Evolutionary conservation across 2,113 vertebrate species (phyloP).

Genomic region (Zeus faber): DNA sequence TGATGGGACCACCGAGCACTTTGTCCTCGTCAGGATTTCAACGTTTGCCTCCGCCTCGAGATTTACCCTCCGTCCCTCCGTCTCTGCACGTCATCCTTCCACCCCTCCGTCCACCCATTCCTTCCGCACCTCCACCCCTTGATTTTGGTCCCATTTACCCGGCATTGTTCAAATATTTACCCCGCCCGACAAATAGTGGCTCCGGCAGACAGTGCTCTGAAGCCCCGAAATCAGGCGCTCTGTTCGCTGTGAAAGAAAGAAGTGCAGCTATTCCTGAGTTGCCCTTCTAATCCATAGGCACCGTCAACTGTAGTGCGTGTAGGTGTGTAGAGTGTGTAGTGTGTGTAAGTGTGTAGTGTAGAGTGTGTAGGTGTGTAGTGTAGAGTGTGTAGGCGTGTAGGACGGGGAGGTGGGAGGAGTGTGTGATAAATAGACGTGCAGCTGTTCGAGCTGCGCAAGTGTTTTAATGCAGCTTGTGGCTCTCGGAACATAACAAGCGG

Average conservation of each 20-base stretch:
- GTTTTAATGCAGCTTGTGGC: slow-evolving; percentile 17
- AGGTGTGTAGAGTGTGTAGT: background rate
- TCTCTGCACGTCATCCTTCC: too few relatives aligned
- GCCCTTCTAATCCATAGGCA: too few relatives aligned
- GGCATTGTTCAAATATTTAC: slow-evolving; percentile 54
- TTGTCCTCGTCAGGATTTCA: slow-evolving; percentile 45
- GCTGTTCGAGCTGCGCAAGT: slow-evolving; percentile 28
- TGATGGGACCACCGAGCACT: slow-evolving; percentile 28
- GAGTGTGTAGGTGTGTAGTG: background rate
- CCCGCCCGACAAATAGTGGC: too few relatives aligned
- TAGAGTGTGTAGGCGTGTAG: background rate
- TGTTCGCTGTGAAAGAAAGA: too few relatives aligned
- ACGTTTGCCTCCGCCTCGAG: slow-evolving; percentile 37
- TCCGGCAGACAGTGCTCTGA: too few relatives aligned
- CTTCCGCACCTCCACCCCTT: slow-evolving; percentile 12
- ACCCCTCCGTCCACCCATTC: slow-evolving; percentile 3
- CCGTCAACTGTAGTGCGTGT: too few relatives aligned
- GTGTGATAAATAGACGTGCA: slow-evolving; percentile 26
- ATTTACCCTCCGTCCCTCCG: slow-evolving; percentile 6
- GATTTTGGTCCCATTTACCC: slow-evolving; percentile 52
- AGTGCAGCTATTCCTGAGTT: too few relatives aligned
- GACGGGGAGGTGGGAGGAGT: too few relatives aligned
- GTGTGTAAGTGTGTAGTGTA: background rate
- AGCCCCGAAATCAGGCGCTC: too few relatives aligned
- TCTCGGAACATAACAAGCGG: slow-evolving; percentile 28